A percentile compares a stretch with the other conserved stretches of the same genome.
These are phyloP conservation scores for Ciona savignyi DNA, from an alignment of 23 tunicate species.

Conservation along the genomic window DNA sequence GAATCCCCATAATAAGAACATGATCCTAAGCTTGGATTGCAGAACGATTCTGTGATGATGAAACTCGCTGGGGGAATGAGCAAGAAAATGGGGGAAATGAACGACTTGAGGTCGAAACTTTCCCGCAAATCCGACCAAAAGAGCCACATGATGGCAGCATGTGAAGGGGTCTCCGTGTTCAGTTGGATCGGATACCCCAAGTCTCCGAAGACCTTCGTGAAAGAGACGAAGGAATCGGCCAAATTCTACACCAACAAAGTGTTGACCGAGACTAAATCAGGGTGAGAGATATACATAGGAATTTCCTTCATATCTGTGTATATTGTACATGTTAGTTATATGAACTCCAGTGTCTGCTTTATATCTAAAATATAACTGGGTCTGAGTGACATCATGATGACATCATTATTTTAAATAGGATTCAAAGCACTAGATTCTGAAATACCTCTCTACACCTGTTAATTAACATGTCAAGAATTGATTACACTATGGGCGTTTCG, in stretches of 20 bases:
- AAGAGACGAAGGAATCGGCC: slow-evolving; percentile 60
- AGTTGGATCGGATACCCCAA: slow-evolving; percentile 69
- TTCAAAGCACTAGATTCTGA: too few relatives aligned
- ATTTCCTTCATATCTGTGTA: too few relatives aligned
- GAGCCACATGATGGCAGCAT: slow-evolving; percentile 41
- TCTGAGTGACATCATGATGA: too few relatives aligned
- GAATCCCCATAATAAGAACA: too few relatives aligned
- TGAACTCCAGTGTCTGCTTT: too few relatives aligned
- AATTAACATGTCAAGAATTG: too few relatives aligned
- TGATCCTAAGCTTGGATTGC: neutral
- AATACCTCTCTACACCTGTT: too few relatives aligned
- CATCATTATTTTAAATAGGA: too few relatives aligned
- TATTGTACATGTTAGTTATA: too few relatives aligned
- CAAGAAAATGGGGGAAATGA: slow-evolving; percentile 23
- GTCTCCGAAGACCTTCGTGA: slow-evolving; percentile 68
- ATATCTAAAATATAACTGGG: too few relatives aligned
- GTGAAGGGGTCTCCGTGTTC: slow-evolving; percentile 62
- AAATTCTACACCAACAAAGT: slow-evolving; percentile 92
- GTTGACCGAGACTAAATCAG: slow-evolving; percentile 41
- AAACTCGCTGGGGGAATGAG: slow-evolving; percentile 17
- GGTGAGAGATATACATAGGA: too few relatives aligned
- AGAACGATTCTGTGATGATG: slow-evolving; percentile 12
- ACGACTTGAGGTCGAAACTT: slow-evolving; percentile 7
- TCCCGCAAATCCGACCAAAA: slow-evolving; percentile 19
- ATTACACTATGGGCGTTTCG: too few relatives aligned